These are phyloP conservation scores for Phenacoccus solenopsis DNA, from an alignment of 1,140 invertebrate species.

Conservation along the genomic window DNA sequence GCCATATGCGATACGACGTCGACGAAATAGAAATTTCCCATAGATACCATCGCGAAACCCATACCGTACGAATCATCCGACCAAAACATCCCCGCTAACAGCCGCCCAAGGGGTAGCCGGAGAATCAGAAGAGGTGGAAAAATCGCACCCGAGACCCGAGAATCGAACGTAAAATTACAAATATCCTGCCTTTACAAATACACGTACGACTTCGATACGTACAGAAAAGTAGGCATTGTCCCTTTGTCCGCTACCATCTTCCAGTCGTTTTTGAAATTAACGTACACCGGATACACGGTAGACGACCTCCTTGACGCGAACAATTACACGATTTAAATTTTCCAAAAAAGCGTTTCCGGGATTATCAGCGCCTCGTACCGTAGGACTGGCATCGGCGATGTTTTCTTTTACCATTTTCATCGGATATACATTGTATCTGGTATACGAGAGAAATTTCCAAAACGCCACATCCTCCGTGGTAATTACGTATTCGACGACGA, in stretches of 20 bases:
- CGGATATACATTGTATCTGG: too few species aligned
- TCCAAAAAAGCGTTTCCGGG: not conserved
- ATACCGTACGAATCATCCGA: not conserved
- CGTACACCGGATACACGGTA: not conserved
- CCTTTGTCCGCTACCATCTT: too few species aligned
- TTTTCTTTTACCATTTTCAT: too few species aligned
- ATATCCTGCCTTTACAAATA: not conserved
- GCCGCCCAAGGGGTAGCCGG: not conserved
- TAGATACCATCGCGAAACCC: not conserved
- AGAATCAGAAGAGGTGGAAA: not conserved
- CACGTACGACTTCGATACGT: too few species aligned
- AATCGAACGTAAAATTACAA: not conserved
- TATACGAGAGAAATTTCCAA: too few species aligned
- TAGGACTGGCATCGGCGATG: too few species aligned
- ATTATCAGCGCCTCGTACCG: too few species aligned
- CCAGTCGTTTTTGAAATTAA: not conserved
- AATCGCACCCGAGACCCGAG: not conserved
- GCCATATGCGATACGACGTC: not conserved
- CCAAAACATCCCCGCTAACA: not conserved
- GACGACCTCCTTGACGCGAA: not conserved
- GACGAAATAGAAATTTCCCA: not conserved
- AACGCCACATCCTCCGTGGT: too few species aligned
- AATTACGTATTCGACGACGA: too few species aligned
- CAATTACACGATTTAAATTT: not conserved
- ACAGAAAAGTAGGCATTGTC: too few species aligned